Conservation (phyloP, 2,888 invertebrate species). For the Clanis bilineata region DNA sequence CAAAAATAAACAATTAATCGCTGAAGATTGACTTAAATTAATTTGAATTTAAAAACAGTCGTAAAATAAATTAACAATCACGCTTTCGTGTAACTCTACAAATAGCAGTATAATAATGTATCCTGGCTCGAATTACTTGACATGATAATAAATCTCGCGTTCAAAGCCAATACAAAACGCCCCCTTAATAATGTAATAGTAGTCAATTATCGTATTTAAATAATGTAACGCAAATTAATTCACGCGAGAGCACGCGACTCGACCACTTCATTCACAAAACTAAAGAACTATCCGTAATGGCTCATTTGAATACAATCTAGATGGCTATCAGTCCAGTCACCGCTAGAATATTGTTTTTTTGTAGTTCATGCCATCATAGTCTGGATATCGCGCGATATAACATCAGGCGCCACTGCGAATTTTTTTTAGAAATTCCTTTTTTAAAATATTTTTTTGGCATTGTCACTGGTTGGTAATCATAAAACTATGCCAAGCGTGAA, state of each 20-base stretch:
- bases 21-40: conserved; percentile 22
- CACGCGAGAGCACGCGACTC: conserved; percentile 57
- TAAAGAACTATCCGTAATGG: conserved; percentile 55
- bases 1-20: conserved; percentile 22
- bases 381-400: not conserved
- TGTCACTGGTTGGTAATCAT: not conserved
- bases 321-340: conserved; percentile 34
- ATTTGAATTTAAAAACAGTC: conserved; percentile 18
- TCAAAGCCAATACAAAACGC: conserved; percentile 52
- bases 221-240: conserved; percentile 69
- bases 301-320: conserved; percentile 70
- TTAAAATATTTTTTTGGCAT: not conserved
- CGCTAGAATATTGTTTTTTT: conserved; percentile 37
- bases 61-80: conserved; percentile 10
- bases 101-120: conserved; percentile 3
- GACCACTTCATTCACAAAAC: conserved; percentile 60
- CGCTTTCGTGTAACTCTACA: conserved; percentile 1
- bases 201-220: conserved; percentile 66
- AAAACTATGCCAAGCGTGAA: no score
- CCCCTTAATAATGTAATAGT: conserved; percentile 58
- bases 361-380: conserved; percentile 23
- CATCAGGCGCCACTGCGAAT: not conserved
- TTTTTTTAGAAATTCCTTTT: not conserved
- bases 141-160: conserved; percentile 18
- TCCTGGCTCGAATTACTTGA: conserved; percentile 19